Evolutionary conservation across 2,113 vertebrate genomes (phyloP), one percentile per base, ranked within the genome.

Genomic region (Sebastes schlegelii): DNA sequence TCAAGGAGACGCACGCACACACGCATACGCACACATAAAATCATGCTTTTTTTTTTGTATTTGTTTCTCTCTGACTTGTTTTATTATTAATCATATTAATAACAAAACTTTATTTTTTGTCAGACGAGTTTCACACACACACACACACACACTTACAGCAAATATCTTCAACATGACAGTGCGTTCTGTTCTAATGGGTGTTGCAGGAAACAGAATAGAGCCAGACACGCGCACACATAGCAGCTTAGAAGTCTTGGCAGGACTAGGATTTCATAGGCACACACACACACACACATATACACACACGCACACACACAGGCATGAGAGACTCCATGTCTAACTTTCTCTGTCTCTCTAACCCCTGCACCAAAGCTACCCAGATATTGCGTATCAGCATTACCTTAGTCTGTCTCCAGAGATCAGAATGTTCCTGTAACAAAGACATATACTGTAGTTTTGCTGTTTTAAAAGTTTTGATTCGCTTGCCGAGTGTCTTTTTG

Each of bases 121-220:
- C 49, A 49, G 55, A 55, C 42, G 40, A 21, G 14, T 66, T 75
- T 61, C 17, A 42, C 49, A 62, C 60, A 48, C 49, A 42, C 74
- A 43, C 60, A 60, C 58, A 74, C 13, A 46, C 13, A 17, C 60
- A 68, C 60, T 55, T 52, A 75, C 10, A 12, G 61, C 51, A 43
- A 85, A 92, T 93, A 87, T 85, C 88, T 92, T 79, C 14, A 90
- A 55, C 83, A 73, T 92, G 84, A 87, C 87, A 83, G 42, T 7
- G 49, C 83, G 87, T 68, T 84, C 87, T 88, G 77, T 86, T 91
- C 67, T 80, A 71, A 87, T 67, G 82, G 80, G 83, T 85, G 77
- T 86, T 91, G 46, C 83, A 85, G 90, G 86, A 88, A 91, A 85
- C 88, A 64, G 77, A 86, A 89, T 85, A 69, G 80, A 87, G 71